Evolutionary conservation across 2,113 vertebrate genomes (phyloP), one percentile per base, ranked within the genome.

Genomic region (Scalopus aquaticus): DNA sequence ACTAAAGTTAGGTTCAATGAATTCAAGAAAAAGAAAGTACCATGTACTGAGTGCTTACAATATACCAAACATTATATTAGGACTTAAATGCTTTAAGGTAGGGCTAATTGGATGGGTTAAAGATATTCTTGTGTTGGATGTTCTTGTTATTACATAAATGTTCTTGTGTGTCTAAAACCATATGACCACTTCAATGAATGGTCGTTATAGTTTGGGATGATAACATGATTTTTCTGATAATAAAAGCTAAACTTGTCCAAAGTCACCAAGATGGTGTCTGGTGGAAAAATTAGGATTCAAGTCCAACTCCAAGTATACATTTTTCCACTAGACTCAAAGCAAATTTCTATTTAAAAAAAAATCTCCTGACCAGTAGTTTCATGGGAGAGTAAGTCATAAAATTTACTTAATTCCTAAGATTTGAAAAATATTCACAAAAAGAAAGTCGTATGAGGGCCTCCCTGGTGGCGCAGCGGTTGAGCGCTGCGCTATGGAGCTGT

Each of bases 301-400:
- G 70, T 92, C 89, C 65, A 82, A 82, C 69, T 92, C 74, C 90
- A 86, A 93, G 9, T 76, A n/a, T 91, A 86, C 15, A 73, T 73
- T 93, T 95, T 67, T 74, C 83, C 51, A 92, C 28, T 76, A 76
- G 32, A 22, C 26, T 83, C 64, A 96, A 70, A 80, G 44, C 46
- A 93, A 95, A 96, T 64, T 46, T 93, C 39, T 69, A 1, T 78
- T 56, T 49, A 89, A 91, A 83, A 90, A n/a, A 30, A 78, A 69
- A n/a, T 77, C 79, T 90, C 56, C 37, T 62, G 20, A 74, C 58
- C 65, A 82, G 42, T 26, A 94, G 35, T 77, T 90, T 78, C 58
- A 54, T 42, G 44, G 69, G 19, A 90, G 39, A 92, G 62, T 60
- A 64, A 15, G 22, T 64, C 91, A 93, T 95, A 92, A 67, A 88